Evolutionary conservation across 2,113 vertebrate species (phyloP).

Genomic region (Gasterosteus nipponicus): DNA sequence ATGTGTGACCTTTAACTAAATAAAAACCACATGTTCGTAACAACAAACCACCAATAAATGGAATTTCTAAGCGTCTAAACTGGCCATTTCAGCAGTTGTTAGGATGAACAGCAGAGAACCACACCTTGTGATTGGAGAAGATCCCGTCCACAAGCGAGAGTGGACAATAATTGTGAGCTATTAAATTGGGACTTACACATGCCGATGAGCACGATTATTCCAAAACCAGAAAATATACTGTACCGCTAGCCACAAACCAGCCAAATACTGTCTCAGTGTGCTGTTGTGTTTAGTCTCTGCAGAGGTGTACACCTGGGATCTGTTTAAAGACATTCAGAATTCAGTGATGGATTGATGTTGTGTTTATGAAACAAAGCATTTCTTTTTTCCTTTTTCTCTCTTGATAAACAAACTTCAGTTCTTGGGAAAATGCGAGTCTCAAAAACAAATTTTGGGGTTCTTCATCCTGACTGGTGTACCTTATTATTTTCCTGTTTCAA

Average conservation of each 20-base stretch:
- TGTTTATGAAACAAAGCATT: background rate
- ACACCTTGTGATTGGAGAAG: conserved; percentile 30
- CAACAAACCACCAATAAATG: background rate
- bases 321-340: conserved; percentile 3
- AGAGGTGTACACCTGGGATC: conserved; percentile 5
- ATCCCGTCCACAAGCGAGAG: conserved; percentile 17
- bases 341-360: conserved; percentile 6
- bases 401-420: background rate
- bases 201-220: conserved; percentile 25
- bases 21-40: conserved; percentile 8
- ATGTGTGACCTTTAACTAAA: conserved; percentile 11
- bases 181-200: conserved; percentile 27
- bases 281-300: conserved; percentile 12
- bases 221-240: conserved; percentile 28
- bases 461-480: background rate
- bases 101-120: conserved; percentile 21
- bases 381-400: background rate
- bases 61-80: background rate
- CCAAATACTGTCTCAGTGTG: background rate
- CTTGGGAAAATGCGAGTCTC: background rate
- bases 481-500: background rate
- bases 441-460: background rate
- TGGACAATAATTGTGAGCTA: conserved; percentile 21
- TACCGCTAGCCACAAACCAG: background rate
- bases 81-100: conserved; percentile 8